phyloP scores from a whole-genome alignment of 2,113 vertebrate species.

The Helogale parvula region DNA sequence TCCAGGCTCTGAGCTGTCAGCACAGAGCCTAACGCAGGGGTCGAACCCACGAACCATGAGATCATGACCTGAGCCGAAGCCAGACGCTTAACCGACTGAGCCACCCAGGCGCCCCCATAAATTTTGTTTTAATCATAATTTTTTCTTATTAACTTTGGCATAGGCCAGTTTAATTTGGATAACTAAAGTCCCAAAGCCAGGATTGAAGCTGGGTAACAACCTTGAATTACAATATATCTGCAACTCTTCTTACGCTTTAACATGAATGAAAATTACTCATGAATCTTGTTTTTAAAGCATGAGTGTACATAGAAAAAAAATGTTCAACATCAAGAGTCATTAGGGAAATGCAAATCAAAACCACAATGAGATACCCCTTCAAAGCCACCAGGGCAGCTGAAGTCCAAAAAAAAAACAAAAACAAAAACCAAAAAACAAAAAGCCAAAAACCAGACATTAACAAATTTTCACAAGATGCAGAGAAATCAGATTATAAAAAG shows the following conservation, averaged over 20 bases:
- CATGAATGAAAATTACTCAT: neutral
- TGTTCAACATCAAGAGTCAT: neutral
- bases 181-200: neutral
- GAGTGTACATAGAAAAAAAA: neutral
- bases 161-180: neutral
- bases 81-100: too few species aligned
- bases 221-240: neutral
- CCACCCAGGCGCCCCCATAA: neutral
- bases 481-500: neutral
- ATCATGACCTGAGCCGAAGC: too few species aligned
- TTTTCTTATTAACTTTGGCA: neutral
- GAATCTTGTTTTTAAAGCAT: neutral
- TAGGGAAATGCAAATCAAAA: neutral
- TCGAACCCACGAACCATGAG: too few species aligned
- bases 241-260: neutral
- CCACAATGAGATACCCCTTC: neutral
- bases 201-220: neutral
- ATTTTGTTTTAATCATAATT: neutral
- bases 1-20: too few species aligned
- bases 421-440: neutral
- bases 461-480: neutral
- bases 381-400: neutral
- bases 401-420: neutral
- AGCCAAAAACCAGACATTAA: neutral
- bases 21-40: too few species aligned